phyloP scores from a whole-genome alignment of 2,797 vertebrate genomes.

The Brachyrhaphis roseni region DNA sequence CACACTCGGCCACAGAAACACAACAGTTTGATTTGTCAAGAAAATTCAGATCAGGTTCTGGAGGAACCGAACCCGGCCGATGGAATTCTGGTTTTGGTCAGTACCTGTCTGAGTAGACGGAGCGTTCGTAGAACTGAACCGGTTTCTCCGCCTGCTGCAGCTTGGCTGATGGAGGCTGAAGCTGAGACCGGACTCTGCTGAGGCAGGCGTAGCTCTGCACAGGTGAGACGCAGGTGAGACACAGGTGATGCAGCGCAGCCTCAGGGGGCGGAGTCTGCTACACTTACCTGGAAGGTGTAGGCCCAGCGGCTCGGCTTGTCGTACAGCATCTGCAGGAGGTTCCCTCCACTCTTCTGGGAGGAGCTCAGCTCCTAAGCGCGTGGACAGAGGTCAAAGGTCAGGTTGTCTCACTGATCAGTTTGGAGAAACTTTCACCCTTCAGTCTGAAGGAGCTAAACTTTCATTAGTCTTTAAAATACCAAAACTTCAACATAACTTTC shows the following conservation, averaged over 20 bases:
- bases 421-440: no score
- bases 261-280: neutral
- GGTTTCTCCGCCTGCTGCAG: constrained; percentile 84
- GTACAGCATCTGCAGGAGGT: constrained; percentile 89
- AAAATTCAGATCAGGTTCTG: neutral
- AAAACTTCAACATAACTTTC: no score
- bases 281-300: constrained; percentile 82
- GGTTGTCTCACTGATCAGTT: no score
- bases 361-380: constrained; percentile 83
- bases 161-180: constrained; percentile 81
- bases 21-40: neutral
- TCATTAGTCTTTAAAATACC: no score
- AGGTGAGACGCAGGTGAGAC: neutral
- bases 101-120: constrained; percentile 89
- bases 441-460: no score
- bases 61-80: neutral
- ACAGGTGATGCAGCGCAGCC: neutral
- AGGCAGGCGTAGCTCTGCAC: constrained; percentile 84
- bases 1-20: neutral
- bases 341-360: constrained; percentile 89
- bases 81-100: neutral
- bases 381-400: neutral
- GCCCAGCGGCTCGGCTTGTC: constrained; percentile 87
- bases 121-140: constrained; percentile 89
- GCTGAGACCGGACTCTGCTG: constrained; percentile 84